Evolutionary conservation across 2,888 invertebrate genomes (phyloP), one percentile per base, ranked within the genome.

Genomic region (Eudemis profundana): DNA sequence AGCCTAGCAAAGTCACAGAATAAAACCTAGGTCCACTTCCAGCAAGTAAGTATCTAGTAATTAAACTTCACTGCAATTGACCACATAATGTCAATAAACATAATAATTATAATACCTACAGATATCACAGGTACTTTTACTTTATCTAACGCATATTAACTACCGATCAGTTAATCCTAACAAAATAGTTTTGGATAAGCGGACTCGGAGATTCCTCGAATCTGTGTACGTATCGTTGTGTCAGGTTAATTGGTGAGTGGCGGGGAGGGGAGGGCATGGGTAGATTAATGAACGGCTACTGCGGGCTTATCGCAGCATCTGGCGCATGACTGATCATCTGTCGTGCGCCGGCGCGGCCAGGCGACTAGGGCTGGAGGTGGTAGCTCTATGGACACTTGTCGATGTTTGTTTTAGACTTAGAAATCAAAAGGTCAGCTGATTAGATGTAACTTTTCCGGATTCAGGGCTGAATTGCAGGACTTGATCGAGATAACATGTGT

Each of bases 251-350:
- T 91, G 89, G 90, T 89, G 84, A 81, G 73, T 69, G 72, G 71
- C 68, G 72, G 69, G 70, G 59, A 69, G 70, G 65, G 70, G 74
- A 75, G 78, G 74, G 82, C 77, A 84, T 86, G 85, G 86, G 88
- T 81, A 92, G 91, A 92, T 92, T 91, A 92, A 92, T 92, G 92
- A 92, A 90, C 86, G 86, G 91, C 90, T 90, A 91, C 91, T 81
- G 90, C 86, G 75, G 81, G 81, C 89, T 90, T 91, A 91, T 91
- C 90, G 80, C 85, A 82, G 85, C 87, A 91, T 91, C 91, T 85
- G 84, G 91, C 89, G 89, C 90, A 90, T 91, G 92, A 92, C 86
- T 90, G 92, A 92, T 92, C 90, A 91, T 91, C 91, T 90, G 92
- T 91, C 91, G 89, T 90, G 89, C 86, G 86, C 89, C 82, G 85